A percentile compares a stretch with the other conserved stretches of the same genome.
Evolutionary conservation across 2,797 vertebrate species (phyloP).

Genomic region (Myotis planiceps): DNA sequence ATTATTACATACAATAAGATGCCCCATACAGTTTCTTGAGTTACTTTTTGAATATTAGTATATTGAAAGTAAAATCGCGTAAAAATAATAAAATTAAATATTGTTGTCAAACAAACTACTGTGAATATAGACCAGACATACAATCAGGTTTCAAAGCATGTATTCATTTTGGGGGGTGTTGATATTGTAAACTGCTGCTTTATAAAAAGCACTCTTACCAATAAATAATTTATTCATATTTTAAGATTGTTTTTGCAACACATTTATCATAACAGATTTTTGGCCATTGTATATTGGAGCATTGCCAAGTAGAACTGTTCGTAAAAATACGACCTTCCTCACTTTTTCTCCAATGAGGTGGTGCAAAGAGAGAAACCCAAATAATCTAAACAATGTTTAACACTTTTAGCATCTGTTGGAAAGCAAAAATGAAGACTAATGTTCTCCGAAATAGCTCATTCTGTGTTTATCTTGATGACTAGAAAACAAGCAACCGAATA

Average conservation of each 20-base stretch:
- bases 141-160: constrained; percentile 62
- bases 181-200: constrained; percentile 72
- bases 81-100: neutral
- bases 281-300: constrained; percentile 76
- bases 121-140: neutral
- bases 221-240: constrained; percentile 84
- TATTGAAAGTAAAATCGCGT: neutral
- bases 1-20: neutral
- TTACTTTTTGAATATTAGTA: neutral
- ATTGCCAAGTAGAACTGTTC: constrained; percentile 74
- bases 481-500: constrained; percentile 81
- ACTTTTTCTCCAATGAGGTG: constrained; percentile 70
- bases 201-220: constrained; percentile 76
- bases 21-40: neutral
- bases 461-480: constrained; percentile 83
- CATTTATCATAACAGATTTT: constrained; percentile 77
- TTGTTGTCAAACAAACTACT: neutral
- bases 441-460: constrained; percentile 80
- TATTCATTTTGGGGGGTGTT: constrained; percentile 9
- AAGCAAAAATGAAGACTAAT: constrained; percentile 85
- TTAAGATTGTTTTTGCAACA: constrained; percentile 81
- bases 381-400: constrained; percentile 83
- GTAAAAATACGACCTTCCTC: constrained; percentile 77
- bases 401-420: constrained; percentile 83
- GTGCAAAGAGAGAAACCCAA: constrained; percentile 77